Base-by-base conservation (phyloP, 2,888 invertebrate genomes). In the Andrena minutula region DNA sequence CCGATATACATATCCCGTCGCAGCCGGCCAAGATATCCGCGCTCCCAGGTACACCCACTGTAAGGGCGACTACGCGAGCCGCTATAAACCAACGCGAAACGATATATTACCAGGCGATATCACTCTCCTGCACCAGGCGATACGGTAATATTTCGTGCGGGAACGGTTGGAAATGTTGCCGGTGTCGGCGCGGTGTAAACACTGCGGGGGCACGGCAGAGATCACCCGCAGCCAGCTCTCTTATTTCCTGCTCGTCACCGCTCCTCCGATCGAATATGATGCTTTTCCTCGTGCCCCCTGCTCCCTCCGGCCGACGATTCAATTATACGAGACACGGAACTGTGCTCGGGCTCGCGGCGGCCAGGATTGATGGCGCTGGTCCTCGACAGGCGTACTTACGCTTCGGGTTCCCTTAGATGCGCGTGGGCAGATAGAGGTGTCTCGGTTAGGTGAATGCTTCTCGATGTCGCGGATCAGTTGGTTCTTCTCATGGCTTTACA, bases 101-200 rank as follows among this genome's bases (percentile, higher is more conserved):
- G 87, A 92, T 92, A 89, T 89, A 91, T 92, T 92, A 92, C 89
- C 81, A 75, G 81, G 85, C 90, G 90, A 91, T 92, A 91, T 92
- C 91, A 92, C 90, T 74, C 79, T 85, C 86, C 87, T 86, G 83
- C 87, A 85, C 84, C 79, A 85, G 88, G 86, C 89, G 86, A 91
- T 90, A 89, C 88, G 82, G 89, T 85, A 87, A 90, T 90, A 90
- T 90, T 92, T 90, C 77, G 87, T 83, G 63, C 75, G 72, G 79
- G 78, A 78, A 87, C 85, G 87, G 73, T 82, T 83, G 79, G 84
- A 82, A 77, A 76, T 75, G 86, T 88, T 83, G 85, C 65, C 86
- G 82, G 77, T 79, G 76, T 84, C 88, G 86, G 86, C 89, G 66
- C 86, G 82, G 77, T 79, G 76, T 84, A 90, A 87, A 86, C 89